Evolutionary conservation across 2,888 invertebrate species (phyloP).

Genomic region (Orchesellides sinensis): DNA sequence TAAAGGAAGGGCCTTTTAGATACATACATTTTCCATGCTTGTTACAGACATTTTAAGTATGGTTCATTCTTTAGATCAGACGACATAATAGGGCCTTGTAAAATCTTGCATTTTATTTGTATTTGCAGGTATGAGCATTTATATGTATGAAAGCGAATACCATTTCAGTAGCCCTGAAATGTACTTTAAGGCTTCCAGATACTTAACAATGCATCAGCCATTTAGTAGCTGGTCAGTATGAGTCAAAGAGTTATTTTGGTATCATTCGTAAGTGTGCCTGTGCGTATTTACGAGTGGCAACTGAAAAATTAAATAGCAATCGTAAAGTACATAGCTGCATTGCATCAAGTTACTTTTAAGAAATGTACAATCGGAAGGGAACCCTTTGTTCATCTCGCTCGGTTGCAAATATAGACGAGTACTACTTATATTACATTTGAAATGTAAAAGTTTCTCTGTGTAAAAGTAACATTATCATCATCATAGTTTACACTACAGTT

Average conservation of each 20-base stretch:
- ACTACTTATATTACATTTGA: conserved; percentile 5
- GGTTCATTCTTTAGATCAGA: no score
- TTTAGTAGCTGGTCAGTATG: background rate
- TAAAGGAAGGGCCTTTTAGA: conserved; percentile 2
- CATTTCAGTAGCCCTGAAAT: conserved; percentile 12
- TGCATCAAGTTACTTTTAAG: no score
- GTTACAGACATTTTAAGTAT: background rate
- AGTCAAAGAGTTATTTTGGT: background rate
- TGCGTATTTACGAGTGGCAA: conserved; percentile 3
- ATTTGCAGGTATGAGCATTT: background rate
- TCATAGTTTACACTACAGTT: conserved; percentile 58
- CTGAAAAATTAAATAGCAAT: conserved; percentile 2
- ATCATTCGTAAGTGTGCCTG: background rate
- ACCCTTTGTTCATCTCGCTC: conserved; percentile 21
- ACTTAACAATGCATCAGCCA: background rate
- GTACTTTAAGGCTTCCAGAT: conserved; percentile 5
- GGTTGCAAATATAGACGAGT: no score
- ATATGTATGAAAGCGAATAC: background rate
- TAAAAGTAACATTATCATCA: conserved; percentile 3
- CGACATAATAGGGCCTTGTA: background rate
- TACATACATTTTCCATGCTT: conserved; percentile 20
- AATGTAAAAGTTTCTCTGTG: conserved; percentile 15
- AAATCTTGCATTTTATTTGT: background rate
- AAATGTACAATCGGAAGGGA: background rate
- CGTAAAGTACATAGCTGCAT: background rate